These are phyloP conservation scores for Caenorhabditis wallacei DNA, from an alignment of 2,888 invertebrate species.

Conservation along the genomic window DNA sequence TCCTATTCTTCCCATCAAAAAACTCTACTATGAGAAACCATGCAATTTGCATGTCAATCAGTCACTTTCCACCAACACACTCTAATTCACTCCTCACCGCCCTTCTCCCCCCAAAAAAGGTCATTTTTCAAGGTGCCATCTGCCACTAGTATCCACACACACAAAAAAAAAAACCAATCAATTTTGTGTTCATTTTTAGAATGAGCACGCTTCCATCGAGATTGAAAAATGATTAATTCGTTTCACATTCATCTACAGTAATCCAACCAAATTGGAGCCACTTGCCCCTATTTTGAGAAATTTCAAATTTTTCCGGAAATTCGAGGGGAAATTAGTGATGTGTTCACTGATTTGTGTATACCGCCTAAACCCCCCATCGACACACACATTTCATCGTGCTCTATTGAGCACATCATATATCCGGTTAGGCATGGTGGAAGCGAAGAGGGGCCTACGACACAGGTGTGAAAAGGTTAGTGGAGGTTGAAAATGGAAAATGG, in stretches of 20 bases:
- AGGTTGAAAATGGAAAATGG: background rate
- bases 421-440: conserved; percentile 10
- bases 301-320: background rate
- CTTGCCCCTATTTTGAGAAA: background rate
- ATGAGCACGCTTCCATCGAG: background rate
- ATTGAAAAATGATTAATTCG: conserved; percentile 22
- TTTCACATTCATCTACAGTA: conserved; percentile 49
- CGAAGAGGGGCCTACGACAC: background rate
- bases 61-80: conserved; percentile 16
- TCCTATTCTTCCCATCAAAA: no score
- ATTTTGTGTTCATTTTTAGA: background rate
- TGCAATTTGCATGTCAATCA: conserved; percentile 62
- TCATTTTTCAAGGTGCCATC: conserved; percentile 57
- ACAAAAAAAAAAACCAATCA: background rate
- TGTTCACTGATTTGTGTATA: conserved; percentile 62
- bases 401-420: conserved; percentile 64
- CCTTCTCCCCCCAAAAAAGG: conserved; percentile 21
- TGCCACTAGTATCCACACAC: conserved; percentile 19
- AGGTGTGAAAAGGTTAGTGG: background rate
- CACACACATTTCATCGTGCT: conserved; percentile 39
- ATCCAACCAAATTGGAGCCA: no score
- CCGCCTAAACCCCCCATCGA: no score
- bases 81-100: conserved; percentile 43
- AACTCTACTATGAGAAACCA: conserved; percentile 15
- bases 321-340: conserved; percentile 43